phyloP scores from a whole-genome alignment of 2,113 vertebrate genomes.

The Dicrurus megarhynchus region DNA sequence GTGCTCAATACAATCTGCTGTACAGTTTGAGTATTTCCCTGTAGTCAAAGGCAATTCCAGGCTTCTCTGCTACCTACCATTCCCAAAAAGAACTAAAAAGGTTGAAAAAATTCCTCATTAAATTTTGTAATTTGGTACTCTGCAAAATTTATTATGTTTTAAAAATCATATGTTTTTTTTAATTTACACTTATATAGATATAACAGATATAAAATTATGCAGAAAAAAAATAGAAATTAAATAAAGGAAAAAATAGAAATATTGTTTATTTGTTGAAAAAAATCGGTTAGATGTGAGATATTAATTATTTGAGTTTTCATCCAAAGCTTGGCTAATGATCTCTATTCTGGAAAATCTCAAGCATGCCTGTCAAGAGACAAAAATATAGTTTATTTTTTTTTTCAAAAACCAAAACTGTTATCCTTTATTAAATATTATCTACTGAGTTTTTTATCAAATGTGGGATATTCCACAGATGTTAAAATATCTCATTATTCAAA shows the following conservation, averaged over 20 bases:
- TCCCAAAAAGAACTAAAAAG: background rate
- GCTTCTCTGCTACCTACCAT: background rate
- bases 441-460: background rate
- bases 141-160: background rate
- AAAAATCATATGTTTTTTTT: background rate
- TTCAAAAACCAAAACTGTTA: rapidly evolving
- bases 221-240: background rate
- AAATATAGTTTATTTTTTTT: background rate
- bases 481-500: background rate
- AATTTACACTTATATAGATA: background rate
- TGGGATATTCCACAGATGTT: background rate
- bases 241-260: background rate
- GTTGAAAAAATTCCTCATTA: background rate
- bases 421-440: background rate
- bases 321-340: background rate
- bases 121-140: background rate
- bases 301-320: background rate
- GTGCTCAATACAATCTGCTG: background rate
- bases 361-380: background rate
- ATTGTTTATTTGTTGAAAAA: background rate
- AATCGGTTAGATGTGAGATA: background rate
- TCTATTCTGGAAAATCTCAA: background rate
- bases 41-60: background rate
- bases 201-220: background rate
- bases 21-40: background rate